Evolutionary conservation across 2,797 vertebrate genomes (phyloP).

Genomic region (Enteromius fasciolatus): DNA sequence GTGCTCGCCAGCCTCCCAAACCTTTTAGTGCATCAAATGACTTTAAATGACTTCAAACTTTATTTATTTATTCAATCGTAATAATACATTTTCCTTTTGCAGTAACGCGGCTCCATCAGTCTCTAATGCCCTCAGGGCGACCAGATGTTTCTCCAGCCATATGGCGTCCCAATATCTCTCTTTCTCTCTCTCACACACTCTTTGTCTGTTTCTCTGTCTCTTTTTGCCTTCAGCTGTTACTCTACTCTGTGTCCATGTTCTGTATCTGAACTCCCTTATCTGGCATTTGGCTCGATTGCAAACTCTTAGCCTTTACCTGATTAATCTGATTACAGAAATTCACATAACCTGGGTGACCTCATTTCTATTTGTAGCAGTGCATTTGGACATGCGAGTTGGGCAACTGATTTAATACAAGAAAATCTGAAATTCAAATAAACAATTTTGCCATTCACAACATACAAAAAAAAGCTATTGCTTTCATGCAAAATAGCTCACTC

Average conservation of each 20-base stretch:
- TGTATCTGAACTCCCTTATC: not conserved
- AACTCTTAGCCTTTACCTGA: constrained; percentile 7
- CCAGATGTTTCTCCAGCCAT: constrained; percentile 77
- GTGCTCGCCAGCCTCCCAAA: constrained; percentile 57
- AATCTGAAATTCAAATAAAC: not conserved
- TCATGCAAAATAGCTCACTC: not conserved
- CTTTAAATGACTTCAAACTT: constrained; percentile 72
- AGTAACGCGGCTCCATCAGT: constrained; percentile 70
- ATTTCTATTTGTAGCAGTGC: not conserved
- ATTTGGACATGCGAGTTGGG: not conserved
- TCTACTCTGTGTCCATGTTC: constrained; percentile 4
- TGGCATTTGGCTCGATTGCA: constrained; percentile 17
- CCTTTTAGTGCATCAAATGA: constrained; percentile 64
- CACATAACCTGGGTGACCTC: not conserved
- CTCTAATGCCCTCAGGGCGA: constrained; percentile 69
- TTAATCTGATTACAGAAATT: not conserved
- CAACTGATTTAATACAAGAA: not conserved
- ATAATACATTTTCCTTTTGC: constrained; percentile 76
- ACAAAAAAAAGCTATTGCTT: not conserved
- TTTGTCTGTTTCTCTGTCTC: constrained; percentile 30
- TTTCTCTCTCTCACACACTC: constrained; percentile 4
- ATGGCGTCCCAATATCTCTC: constrained; percentile 40
- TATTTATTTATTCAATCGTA: constrained; percentile 80
- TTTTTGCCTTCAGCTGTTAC: constrained; percentile 12
- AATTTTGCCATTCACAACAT: not conserved